Conservation (phyloP, 2,888 invertebrate genomes). For the Synergus gifuensis region DNA sequence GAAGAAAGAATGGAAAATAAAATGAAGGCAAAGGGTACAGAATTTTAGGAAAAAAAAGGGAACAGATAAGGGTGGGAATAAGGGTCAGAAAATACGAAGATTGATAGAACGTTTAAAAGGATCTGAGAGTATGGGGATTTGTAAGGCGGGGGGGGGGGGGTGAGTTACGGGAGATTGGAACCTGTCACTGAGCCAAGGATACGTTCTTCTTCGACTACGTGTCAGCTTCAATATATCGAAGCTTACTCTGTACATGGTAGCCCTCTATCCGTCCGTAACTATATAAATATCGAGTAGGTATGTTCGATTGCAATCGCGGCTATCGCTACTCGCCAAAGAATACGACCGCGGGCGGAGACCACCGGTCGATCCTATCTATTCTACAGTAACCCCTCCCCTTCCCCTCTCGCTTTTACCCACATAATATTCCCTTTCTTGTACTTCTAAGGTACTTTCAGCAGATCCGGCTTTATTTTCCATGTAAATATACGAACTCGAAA, state of each 20-base stretch:
- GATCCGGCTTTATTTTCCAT: constrained; percentile 1
- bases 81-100: not conserved
- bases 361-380: not conserved
- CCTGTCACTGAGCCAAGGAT: not conserved
- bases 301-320: constrained; percentile 7
- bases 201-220: not conserved
- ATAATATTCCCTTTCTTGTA: not conserved
- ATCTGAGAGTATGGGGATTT: not conserved
- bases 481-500: constrained; percentile 2
- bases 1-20: not conserved
- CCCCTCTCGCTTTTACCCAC: too few relatives aligned
- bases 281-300: not conserved
- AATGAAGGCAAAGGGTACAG: not conserved
- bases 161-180: not conserved
- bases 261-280: not conserved
- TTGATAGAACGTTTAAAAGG: not conserved
- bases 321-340: not conserved
- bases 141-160: not conserved
- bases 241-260: not conserved
- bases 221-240: not conserved
- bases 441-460: not conserved
- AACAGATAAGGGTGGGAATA: too few relatives aligned
- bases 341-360: not conserved
- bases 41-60: not conserved
- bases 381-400: not conserved